Percentiles rank a stretch among this genome's conserved stretches.
Evolutionary conservation across 2,113 vertebrate genomes (phyloP).

Genomic region (Triplophysa siluroides): DNA sequence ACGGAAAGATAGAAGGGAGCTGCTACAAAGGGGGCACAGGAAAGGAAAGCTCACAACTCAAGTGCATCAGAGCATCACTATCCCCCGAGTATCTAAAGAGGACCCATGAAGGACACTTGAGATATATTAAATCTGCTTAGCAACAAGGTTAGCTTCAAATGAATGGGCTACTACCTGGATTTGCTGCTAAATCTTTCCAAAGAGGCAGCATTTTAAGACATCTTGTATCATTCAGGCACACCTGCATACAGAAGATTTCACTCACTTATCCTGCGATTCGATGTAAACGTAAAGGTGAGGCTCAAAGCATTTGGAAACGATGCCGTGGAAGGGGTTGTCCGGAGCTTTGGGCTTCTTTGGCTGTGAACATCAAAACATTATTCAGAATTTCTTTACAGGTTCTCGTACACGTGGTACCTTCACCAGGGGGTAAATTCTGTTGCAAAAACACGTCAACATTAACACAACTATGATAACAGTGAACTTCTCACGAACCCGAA

Average conservation of each 20-base stretch:
- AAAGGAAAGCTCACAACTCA: conserved; percentile 19
- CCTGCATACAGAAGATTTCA: conserved; percentile 53
- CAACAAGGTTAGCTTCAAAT: conserved; percentile 1
- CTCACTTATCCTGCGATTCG: conserved; percentile 99
- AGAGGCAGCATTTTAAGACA: no score
- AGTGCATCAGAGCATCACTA: background rate
- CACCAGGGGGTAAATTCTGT: conserved; percentile 35
- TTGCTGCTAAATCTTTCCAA: no score
- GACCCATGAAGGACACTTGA: background rate
- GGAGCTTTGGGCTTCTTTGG: conserved; percentile 92
- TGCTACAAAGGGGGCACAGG: conserved; percentile 5
- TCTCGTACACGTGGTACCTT: background rate
- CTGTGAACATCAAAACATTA: conserved; percentile 72
- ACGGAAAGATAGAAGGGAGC: conserved; percentile 29
- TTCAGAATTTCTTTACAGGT: conserved; percentile 19
- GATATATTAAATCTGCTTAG: background rate
- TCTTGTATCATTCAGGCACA: conserved; percentile 1
- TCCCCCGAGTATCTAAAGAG: background rate
- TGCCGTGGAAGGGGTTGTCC: conserved; percentile 96
- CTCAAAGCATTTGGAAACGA: conserved; percentile 98
- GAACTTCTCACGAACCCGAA: conserved; percentile 23
- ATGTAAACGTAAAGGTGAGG: conserved; percentile 98
- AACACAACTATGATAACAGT: background rate
- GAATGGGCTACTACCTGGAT: conserved; percentile 18
- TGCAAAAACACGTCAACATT: conserved; percentile 25